Evolutionary conservation across 23 tunicate species (phyloP), one percentile per base, ranked within the genome.

Genomic region (Halocynthia aurantium): DNA sequence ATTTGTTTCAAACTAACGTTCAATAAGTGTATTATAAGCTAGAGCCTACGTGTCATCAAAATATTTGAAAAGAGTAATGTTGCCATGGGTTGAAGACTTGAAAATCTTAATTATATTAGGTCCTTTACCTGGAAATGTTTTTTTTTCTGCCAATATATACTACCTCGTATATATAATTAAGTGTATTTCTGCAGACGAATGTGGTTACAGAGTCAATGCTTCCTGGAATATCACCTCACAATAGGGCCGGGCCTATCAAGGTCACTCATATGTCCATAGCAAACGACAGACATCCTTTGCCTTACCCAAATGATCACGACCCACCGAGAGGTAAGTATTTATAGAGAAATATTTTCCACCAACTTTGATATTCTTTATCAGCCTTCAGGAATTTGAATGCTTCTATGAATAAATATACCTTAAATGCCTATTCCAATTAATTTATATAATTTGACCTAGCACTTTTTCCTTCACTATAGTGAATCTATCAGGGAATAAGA

Each of bases 221-320:
- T 7, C 97, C 97, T 57, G 97, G 97, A 4, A 90, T 90, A 51
- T 77, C 90, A 7, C 90, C 97, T 21, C 97, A 85, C 70, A 90
- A 85, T 83, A 61, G 97, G 31, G 97, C 97, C 0, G 97, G 97
- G 22, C 90, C 97, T 51, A 85, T 90, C 53, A 90, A 90, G 71
- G 97, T 90, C 44, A 85, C 97, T 5, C 96, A 89, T 67, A 89
- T 89, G 96, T 83, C 96, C 60, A 84, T 89, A 10, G 84, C 82
- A 52, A 89, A 72, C 63, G 96, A 89, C 67, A 66, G 96, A 15
- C 83, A 89, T 52, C 52, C 82, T 5, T 58, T 75, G 17, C 84
- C 88, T 6, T 86, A 83, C 19, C 70, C 88, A 12, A 88, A 89
- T n/a, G 88, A 89, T 51, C 78, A 74, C 21, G 78, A 74, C 18